These are phyloP conservation scores for Dynastes grantii DNA, from an alignment of 2,888 invertebrate species.

Conservation along the genomic window DNA sequence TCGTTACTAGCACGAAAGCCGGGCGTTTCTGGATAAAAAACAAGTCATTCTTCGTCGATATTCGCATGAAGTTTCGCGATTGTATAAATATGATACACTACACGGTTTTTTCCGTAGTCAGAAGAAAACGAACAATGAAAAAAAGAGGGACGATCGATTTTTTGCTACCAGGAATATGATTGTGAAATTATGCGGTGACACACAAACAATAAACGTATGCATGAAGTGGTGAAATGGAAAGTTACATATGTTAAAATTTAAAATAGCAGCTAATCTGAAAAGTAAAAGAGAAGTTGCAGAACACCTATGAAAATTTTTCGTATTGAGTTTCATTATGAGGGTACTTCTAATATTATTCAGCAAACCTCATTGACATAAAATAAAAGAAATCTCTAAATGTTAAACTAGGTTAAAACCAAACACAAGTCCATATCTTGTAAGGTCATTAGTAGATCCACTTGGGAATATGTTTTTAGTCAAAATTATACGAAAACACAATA, in stretches of 20 bases:
- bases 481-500: too few species aligned
- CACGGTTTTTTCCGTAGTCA: background rate
- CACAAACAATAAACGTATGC: background rate
- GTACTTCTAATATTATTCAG: too few species aligned
- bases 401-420: too few species aligned
- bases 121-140: background rate
- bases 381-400: too few species aligned
- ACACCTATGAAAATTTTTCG: too few species aligned
- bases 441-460: too few species aligned
- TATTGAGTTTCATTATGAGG: too few species aligned
- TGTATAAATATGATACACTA: background rate
- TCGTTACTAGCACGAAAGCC: constrained; percentile 3
- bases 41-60: constrained; percentile 34
- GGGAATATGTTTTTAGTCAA: too few species aligned
- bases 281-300: too few species aligned
- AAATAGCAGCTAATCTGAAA: too few species aligned
- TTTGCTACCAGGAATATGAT: background rate
- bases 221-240: background rate
- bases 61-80: constrained; percentile 11
- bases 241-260: background rate
- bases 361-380: too few species aligned
- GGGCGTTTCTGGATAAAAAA: constrained; percentile 27
- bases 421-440: too few species aligned
- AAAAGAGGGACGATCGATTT: constrained; percentile 16
- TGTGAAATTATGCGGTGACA: constrained; percentile 5